These are phyloP conservation scores for pig (Sus scrofa) DNA, from an alignment of 2,113 vertebrate species.

Conservation along the genomic window DNA sequence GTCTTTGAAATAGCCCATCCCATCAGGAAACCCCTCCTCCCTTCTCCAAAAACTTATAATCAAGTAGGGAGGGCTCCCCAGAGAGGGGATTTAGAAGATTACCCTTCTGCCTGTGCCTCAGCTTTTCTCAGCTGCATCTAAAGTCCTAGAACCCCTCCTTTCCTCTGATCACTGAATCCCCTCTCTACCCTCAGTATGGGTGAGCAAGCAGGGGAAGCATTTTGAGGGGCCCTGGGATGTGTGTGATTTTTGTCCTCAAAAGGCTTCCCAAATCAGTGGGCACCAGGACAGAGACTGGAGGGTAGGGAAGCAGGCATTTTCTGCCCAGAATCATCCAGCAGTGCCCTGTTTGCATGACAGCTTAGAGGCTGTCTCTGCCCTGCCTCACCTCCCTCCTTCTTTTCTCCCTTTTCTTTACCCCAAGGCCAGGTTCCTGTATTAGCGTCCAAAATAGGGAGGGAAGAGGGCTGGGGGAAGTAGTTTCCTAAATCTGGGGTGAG, in stretches of 20 bases:
- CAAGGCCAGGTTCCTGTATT: conserved; percentile 30
- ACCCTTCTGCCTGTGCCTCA: background rate
- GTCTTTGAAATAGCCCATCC: background rate
- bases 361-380: background rate
- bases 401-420: background rate
- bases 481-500: background rate
- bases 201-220: background rate
- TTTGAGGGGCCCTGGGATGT: background rate
- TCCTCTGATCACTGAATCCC: background rate
- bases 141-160: background rate
- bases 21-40: background rate
- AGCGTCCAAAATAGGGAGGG: conserved; percentile 7
- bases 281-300: background rate
- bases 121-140: background rate
- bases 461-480: background rate
- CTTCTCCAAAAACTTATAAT: conserved; percentile 31
- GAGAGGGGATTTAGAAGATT: background rate
- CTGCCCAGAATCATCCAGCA: background rate
- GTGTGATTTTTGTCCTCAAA: conserved; percentile 12
- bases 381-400: background rate
- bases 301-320: conserved; percentile 16
- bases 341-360: background rate
- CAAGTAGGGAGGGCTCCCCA: background rate
- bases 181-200: background rate
- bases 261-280: background rate